Conservation (phyloP, 2,888 invertebrate genomes). For the Catotricha subobsoleta region DNA sequence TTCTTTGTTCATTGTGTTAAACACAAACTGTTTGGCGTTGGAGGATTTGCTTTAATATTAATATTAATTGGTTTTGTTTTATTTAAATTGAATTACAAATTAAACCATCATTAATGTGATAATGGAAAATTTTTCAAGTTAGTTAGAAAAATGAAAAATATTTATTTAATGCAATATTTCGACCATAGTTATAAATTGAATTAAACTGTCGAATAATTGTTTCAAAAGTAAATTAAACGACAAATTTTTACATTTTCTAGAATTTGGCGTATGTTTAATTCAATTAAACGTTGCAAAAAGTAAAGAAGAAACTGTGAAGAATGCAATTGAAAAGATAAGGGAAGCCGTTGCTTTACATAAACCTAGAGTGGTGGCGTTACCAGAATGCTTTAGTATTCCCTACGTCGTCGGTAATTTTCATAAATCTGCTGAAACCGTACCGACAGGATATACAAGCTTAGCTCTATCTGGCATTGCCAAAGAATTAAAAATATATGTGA, state of each 20-base stretch:
- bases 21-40: too few species aligned
- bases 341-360: constrained; percentile 40
- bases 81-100: too few species aligned
- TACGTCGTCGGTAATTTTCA: constrained; percentile 67
- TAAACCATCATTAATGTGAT: too few species aligned
- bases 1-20: too few species aligned
- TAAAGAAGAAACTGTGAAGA: constrained; percentile 50
- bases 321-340: constrained; percentile 47
- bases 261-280: constrained; percentile 51
- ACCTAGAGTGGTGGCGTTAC: constrained; percentile 45
- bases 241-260: constrained; percentile 36
- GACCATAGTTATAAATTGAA: too few species aligned
- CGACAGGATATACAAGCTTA: constrained; percentile 55
- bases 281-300: constrained; percentile 56
- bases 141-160: too few species aligned
- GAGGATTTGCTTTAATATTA: too few species aligned
- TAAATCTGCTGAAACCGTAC: constrained; percentile 73
- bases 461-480: constrained; percentile 57
- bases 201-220: too few species aligned
- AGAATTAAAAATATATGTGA: constrained; percentile 55
- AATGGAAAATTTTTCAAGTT: too few species aligned
- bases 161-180: too few species aligned
- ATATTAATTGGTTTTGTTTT: too few species aligned
- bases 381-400: constrained; percentile 90
- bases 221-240: too few species aligned